Percentiles rank a stretch among this genome's conserved stretches.
Evolutionary conservation across 2,797 vertebrate species (phyloP).

Genomic region (Hoplostethus atlanticus): DNA sequence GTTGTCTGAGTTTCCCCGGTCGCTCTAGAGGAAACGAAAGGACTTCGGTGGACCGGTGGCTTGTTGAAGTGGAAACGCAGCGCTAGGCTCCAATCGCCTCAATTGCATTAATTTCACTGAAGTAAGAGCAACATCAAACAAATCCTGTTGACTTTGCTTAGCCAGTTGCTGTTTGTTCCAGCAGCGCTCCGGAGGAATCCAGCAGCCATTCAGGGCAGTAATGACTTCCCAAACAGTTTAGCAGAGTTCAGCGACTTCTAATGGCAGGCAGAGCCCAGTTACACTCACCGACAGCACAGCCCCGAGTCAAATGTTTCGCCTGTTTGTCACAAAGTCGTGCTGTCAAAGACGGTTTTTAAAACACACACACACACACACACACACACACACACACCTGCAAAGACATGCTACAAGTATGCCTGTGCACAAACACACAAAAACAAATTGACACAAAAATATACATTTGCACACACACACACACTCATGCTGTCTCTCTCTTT

Average conservation of each 20-base stretch:
- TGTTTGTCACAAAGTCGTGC: constrained; percentile 49
- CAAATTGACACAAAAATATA: constrained; percentile 6
- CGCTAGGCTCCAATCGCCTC: background rate
- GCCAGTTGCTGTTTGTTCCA: constrained; percentile 16
- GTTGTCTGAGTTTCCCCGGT: too few relatives aligned
- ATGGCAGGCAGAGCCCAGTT: constrained; percentile 27
- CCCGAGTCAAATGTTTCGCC: constrained; percentile 55
- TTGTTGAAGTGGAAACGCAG: too few relatives aligned
- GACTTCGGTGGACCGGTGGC: too few relatives aligned
- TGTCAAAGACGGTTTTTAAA: constrained; percentile 1
- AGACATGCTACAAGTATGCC: background rate
- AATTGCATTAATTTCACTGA: constrained; percentile 14
- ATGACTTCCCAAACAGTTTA: constrained; percentile 57
- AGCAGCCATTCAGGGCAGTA: constrained; percentile 3
- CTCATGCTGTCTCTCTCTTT: background rate
- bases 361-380: constrained; percentile 9
- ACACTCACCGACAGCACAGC: constrained; percentile 31
- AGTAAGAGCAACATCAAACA: constrained; percentile 28
- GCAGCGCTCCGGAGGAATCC: constrained; percentile 14
- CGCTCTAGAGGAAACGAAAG: too few relatives aligned
- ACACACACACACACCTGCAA: background rate
- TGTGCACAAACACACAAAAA: constrained; percentile 29
- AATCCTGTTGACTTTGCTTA: constrained; percentile 18
- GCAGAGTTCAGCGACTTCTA: constrained; percentile 39
- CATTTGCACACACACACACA: background rate